Base-by-base conservation (phyloP, 2,113 vertebrate genomes). In the Boleophthalmus pectinirostris region DNA sequence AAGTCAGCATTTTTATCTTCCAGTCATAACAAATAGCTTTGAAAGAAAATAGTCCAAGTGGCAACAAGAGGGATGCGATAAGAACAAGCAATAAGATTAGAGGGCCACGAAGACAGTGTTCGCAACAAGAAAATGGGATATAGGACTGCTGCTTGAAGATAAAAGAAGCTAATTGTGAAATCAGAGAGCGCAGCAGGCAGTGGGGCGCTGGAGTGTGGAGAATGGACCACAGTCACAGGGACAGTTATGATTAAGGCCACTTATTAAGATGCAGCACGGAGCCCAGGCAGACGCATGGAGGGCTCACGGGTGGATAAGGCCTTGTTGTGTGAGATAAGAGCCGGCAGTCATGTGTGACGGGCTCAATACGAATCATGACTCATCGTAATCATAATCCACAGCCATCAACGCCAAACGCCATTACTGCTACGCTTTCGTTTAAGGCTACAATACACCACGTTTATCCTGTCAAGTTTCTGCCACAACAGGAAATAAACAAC, bases 281-380 rank as follows among this genome's bases (percentile, higher is more conserved):
- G 70, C 68, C 38, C 80, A 83, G 67, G 77, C 71, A 75, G 75
- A 13, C 67, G 79, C 76, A 20, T 18, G n/a, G 56, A 25, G 56
- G 12, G 80, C 79, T 69, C 73, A 79, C 56, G 70, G 73, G 43
- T 24, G 75, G 70, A 74, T 80, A 69, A 84, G 83, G 78, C 72
- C 76, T 65, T 61, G 70, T 75, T 82, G 81, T 74, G 73, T 80
- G 73, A 85, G 84, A 90, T 85, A 86, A 83, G 76, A 74, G 33
- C 81, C 81, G 60, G 81, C 81, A 77, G 72, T 85, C 81, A 61
- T 82, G 74, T 87, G 74, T 75, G 86, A 87, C 81, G 78, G 68
- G 79, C 75, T 82, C 83, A 88, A 90, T 84, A 73, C 78, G 82
- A 75, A 75, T 73, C 60, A 83, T 85, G 85, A 84, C 14, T 87